These are phyloP conservation scores for Chaetogeoica ovagalla DNA, from an alignment of 2,888 invertebrate genomes.

Conservation along the genomic window DNA sequence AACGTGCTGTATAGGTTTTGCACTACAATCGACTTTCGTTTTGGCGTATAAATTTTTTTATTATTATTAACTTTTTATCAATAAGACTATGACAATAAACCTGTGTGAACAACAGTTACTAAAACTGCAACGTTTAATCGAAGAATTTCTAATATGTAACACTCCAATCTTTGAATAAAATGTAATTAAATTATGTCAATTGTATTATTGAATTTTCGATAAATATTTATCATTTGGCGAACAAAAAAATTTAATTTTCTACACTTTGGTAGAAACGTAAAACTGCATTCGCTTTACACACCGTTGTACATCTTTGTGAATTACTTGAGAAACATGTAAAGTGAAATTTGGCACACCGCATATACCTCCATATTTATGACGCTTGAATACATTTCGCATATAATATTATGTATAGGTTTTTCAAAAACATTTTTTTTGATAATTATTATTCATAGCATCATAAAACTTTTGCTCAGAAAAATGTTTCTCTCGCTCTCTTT, in stretches of 20 bases:
- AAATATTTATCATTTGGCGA: neutral
- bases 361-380: neutral
- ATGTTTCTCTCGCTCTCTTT: neutral
- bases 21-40: neutral
- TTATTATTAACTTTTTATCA: neutral
- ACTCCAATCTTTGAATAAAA: neutral
- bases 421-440: slow-evolving; percentile 1
- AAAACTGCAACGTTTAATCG: neutral
- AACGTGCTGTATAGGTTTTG: neutral
- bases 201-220: neutral
- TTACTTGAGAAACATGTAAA: neutral
- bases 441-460: neutral
- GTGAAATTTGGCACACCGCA: too few relatives aligned
- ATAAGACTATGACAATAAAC: neutral
- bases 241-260: neutral
- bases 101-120: neutral
- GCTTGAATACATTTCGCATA: neutral
- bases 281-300: neutral
- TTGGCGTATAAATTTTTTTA: neutral
- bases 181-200: neutral
- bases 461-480: slow-evolving; percentile 17
- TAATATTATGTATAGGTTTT: neutral
- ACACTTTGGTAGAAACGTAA: neutral
- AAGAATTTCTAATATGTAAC: neutral
- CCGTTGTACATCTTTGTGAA: neutral